Evolutionary conservation across 2,113 vertebrate species (phyloP).

Genomic region (Melanocharis versteri): DNA sequence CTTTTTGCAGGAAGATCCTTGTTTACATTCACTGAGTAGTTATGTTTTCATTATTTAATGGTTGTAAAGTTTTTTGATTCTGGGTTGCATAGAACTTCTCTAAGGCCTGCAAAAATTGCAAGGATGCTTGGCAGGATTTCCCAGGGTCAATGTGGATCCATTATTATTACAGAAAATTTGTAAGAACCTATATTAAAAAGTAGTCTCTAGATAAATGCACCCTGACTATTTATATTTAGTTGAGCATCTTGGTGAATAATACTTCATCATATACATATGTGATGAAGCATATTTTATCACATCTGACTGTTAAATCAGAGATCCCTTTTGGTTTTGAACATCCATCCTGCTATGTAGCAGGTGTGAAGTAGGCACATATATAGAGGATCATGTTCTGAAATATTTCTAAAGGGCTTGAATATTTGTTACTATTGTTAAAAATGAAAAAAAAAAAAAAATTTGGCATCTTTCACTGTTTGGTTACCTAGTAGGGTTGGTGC

Average conservation of each 20-base stretch:
- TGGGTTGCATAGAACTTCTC: neutral
- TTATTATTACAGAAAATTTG: neutral
- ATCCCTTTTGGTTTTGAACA: neutral
- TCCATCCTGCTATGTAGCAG: neutral
- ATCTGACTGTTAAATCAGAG: neutral
- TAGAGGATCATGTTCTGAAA: neutral
- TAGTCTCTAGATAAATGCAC: fast-evolving
- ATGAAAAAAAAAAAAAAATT: neutral
- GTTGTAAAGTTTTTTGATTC: neutral
- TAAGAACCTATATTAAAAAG: neutral
- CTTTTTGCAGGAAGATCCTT: neutral
- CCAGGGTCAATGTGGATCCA: neutral
- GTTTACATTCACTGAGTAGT: neutral
- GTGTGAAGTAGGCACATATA: neutral
- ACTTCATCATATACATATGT: neutral
- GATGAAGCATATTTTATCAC: neutral
- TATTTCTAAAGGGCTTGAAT: neutral
- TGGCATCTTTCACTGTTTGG: neutral
- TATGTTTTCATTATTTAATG: neutral
- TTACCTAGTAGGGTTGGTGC: neutral
- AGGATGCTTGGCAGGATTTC: neutral
- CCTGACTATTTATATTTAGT: neutral
- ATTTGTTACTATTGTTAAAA: neutral
- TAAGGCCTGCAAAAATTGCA: neutral
- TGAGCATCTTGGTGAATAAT: neutral